Conservation (phyloP, 2,113 vertebrate genomes). For the Urocynchramus pylzowi region DNA sequence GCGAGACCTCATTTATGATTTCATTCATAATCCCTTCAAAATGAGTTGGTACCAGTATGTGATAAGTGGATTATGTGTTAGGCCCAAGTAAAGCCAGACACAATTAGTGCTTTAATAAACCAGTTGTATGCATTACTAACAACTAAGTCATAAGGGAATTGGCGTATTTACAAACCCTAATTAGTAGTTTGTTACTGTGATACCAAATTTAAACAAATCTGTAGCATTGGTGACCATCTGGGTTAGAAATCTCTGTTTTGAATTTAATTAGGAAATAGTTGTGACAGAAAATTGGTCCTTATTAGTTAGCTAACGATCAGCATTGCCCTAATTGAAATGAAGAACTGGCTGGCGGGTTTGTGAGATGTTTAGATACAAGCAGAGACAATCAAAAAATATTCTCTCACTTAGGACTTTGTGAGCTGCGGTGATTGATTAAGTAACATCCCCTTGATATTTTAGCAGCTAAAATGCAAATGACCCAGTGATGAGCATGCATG, state of each 20-base stretch:
- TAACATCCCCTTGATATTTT: not conserved
- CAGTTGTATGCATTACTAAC: conserved; percentile 75
- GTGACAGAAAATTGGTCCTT: conserved; percentile 74
- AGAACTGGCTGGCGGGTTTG: conserved; percentile 54
- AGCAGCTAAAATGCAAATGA: conserved; percentile 27
- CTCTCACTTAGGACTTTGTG: conserved; percentile 28
- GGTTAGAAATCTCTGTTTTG: conserved; percentile 76
- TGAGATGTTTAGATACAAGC: conserved; percentile 47
- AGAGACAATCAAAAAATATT: conserved; percentile 51
- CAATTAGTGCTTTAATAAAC: conserved; percentile 84
- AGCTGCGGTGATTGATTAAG: not conserved
- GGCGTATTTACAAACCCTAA: conserved; percentile 81
- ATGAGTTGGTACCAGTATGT: conserved; percentile 76
- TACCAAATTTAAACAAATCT: conserved; percentile 82
- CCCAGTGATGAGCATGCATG: not conserved
- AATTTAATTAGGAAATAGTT: conserved; percentile 82
- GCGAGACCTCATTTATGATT: conserved; percentile 69
- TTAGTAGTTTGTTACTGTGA: conserved; percentile 81
- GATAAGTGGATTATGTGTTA: conserved; percentile 81
- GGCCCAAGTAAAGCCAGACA: conserved; percentile 77
- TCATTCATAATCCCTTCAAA: conserved; percentile 79
- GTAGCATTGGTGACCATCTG: conserved; percentile 77
- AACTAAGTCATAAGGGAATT: conserved; percentile 71
- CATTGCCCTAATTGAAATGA: conserved; percentile 77
- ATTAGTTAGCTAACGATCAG: conserved; percentile 75